Evolutionary conservation across 1,140 invertebrate species (phyloP).

Genomic region (Globodera rostochiensis): DNA sequence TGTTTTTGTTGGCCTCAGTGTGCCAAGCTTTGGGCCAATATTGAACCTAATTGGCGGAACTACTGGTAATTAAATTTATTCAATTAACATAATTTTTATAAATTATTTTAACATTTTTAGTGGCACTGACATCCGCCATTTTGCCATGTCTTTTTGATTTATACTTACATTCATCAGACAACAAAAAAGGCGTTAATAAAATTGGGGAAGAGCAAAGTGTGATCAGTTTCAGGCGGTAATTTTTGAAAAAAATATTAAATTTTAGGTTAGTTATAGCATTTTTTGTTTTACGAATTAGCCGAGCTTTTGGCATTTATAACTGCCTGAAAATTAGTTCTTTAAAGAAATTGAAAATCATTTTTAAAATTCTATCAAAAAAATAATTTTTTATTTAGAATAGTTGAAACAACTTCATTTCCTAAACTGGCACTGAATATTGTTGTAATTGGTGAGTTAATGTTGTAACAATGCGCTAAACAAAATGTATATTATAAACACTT

Average conservation of each 20-base stretch:
- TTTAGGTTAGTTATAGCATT: constrained; percentile 24
- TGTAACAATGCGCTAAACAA: neutral
- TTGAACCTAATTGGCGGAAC: constrained; percentile 44
- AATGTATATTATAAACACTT: neutral
- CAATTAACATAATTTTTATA: neutral
- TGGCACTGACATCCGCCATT: constrained; percentile 50
- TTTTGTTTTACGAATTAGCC: neutral
- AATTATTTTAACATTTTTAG: constrained; percentile 17
- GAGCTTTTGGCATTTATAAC: too few species aligned
- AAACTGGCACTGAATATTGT: constrained; percentile 30
- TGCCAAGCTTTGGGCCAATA: constrained; percentile 50
- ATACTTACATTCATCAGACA: constrained; percentile 40
- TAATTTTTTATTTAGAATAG: constrained; percentile 28
- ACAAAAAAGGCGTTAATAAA: constrained; percentile 20
- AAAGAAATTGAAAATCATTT: too few species aligned
- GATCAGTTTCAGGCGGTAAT: neutral
- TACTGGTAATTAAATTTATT: constrained; percentile 7
- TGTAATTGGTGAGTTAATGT: constrained; percentile 43
- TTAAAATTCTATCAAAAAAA: neutral
- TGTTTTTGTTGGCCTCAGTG: constrained; percentile 36
- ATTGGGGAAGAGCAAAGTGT: constrained; percentile 7
- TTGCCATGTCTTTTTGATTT: constrained; percentile 51
- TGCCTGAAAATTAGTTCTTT: too few species aligned
- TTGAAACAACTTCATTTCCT: constrained; percentile 31
- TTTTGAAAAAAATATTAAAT: constrained; percentile 7